phyloP scores from a whole-genome alignment of 2,888 invertebrate genomes.

The Enoplolaimus lenunculus region DNA sequence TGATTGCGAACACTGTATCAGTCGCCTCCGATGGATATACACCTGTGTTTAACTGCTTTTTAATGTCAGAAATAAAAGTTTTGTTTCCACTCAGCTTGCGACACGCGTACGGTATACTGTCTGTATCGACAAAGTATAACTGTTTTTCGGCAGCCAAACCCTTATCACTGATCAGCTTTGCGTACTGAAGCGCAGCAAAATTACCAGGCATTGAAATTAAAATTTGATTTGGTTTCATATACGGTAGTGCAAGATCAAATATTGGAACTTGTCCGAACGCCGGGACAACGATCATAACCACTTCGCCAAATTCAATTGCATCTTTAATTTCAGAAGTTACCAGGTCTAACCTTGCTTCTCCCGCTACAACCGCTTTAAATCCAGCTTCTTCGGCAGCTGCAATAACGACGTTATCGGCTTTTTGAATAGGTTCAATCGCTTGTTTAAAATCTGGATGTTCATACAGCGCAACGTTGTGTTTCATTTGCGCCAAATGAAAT shows the following conservation, averaged over 20 bases:
- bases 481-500: constrained; percentile 9
- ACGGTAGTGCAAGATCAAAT: constrained; percentile 19
- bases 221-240: constrained; percentile 16
- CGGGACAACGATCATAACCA: constrained; percentile 13
- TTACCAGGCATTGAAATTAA: constrained; percentile 19
- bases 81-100: constrained; percentile 16
- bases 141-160: neutral
- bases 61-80: constrained; percentile 18
- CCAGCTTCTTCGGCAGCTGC: constrained; percentile 9
- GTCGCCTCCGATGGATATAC: constrained; percentile 18
- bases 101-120: constrained; percentile 21
- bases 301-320: constrained; percentile 19
- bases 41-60: constrained; percentile 18
- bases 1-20: constrained; percentile 1
- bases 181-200: constrained; percentile 18
- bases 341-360: constrained; percentile 13
- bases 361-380: constrained; percentile 16
- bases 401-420: constrained; percentile 1
- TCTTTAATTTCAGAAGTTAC: constrained; percentile 19
- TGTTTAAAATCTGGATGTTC: constrained; percentile 18
- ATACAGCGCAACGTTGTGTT: constrained; percentile 16
- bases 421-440: constrained; percentile 16
- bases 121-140: constrained; percentile 19
- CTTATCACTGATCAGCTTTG: constrained; percentile 10
- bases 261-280: constrained; percentile 18